These are phyloP conservation scores for Agelastica alni DNA, from an alignment of 2,888 invertebrate genomes.

Conservation along the genomic window DNA sequence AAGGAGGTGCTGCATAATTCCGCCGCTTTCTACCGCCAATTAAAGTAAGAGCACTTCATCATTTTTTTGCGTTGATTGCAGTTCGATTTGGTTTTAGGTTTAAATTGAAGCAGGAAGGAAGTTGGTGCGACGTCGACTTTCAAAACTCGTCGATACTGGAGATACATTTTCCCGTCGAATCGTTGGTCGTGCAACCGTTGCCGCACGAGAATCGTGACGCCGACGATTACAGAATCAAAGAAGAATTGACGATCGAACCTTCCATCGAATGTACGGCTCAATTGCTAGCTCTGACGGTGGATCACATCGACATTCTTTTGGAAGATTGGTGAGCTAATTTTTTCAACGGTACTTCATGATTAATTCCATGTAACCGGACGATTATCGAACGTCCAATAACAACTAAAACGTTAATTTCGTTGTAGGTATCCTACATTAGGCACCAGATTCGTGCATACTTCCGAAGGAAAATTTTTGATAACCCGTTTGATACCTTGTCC, in stretches of 20 bases:
- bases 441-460: constrained; percentile 96
- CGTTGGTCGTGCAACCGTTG: constrained; percentile 62
- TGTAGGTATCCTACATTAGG: constrained; percentile 80
- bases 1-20: constrained; percentile 72
- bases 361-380: too few relatives aligned
- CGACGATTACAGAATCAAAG: constrained; percentile 44
- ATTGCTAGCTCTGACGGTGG: constrained; percentile 84
- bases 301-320: constrained; percentile 92
- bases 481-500: constrained; percentile 93
- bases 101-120: constrained; percentile 78
- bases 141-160: constrained; percentile 82
- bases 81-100: too few relatives aligned
- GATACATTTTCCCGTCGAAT: constrained; percentile 78
- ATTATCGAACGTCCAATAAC: too few relatives aligned
- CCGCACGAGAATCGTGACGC: constrained; percentile 44
- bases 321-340: constrained; percentile 96
- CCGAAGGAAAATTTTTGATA: constrained; percentile 92
- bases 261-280: constrained; percentile 80
- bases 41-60: constrained; percentile 47
- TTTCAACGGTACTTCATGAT: too few relatives aligned
- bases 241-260: constrained; percentile 72
- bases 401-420: too few relatives aligned
- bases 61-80: background rate
- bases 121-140: constrained; percentile 84
- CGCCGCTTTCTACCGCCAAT: constrained; percentile 58